These are phyloP conservation scores for Micrasema longulum DNA, from an alignment of 1,140 invertebrate species.

Conservation along the genomic window DNA sequence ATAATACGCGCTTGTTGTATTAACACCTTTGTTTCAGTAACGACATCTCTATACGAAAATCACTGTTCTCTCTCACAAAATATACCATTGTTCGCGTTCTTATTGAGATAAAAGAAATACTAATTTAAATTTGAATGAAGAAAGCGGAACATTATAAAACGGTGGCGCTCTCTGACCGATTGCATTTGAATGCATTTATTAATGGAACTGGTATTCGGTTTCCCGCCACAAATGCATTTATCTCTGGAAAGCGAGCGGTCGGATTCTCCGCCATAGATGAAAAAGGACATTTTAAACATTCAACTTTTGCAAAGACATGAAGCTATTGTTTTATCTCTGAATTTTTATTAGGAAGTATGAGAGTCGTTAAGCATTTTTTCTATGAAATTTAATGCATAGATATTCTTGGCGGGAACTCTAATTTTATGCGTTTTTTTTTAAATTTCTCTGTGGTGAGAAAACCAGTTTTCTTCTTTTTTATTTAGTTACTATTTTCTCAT, in stretches of 20 bases:
- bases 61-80: too few relatives aligned
- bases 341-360: slow-evolving; percentile 33
- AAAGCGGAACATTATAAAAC: slow-evolving; percentile 10
- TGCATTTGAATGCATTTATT: slow-evolving; percentile 39
- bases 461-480: too few relatives aligned
- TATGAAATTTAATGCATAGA: too few relatives aligned
- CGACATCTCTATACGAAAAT: too few relatives aligned
- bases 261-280: neutral
- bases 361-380: slow-evolving; percentile 21
- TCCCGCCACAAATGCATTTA: slow-evolving; percentile 1
- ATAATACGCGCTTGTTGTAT: too few relatives aligned
- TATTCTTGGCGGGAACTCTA: too few relatives aligned
- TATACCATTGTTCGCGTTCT: too few relatives aligned
- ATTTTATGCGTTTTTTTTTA: too few relatives aligned
- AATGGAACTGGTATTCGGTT: slow-evolving; percentile 21
- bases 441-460: too few relatives aligned
- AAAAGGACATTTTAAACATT: neutral
- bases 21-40: too few relatives aligned
- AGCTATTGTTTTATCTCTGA: slow-evolving; percentile 22
- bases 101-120: slow-evolving; percentile 5
- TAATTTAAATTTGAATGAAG: slow-evolving; percentile 18
- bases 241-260: neutral
- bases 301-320: slow-evolving; percentile 11
- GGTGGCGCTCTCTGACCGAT: slow-evolving; percentile 19
- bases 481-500: too few relatives aligned